Base-by-base conservation (phyloP, 2,888 invertebrate genomes). In the Calameuta idolon region DNA sequence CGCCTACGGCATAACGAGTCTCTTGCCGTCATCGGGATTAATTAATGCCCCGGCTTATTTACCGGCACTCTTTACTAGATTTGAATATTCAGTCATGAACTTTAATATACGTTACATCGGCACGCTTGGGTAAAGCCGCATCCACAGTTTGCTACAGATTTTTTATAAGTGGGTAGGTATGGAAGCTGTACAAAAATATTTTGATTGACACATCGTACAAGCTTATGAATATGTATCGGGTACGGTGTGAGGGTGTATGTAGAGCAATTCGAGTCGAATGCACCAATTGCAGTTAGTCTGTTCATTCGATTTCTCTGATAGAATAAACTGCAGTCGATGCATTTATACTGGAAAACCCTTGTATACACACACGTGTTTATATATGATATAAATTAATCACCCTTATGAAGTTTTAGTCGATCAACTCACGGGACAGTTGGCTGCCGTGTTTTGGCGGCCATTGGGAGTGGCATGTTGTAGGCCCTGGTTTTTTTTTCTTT, bases 351-450 rank as follows among this genome's bases (percentile, higher is more conserved):
- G 9, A 23, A 55, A 23, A 9, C 2, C 23, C 9, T 23, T 5
- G 15, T 5, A 5, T 15, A 37, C 0, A 4, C 1, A 1, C 15
- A 2, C 2, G 15, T 2, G 15, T 2, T 23, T 40, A 1, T 23
- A 15, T 23, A 23, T 5, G 15, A 23, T 71, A 80, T 80, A 85
- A 82, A 85, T 84, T 83, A 83, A 86, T 85, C 83, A 83, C 81
- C 83, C 80, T 82, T 82, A 81, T 80, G 81, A 82, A 85, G 82
- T 83, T 82, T 81, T 81, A 82, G 80, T 68, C 78, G 79, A 79
- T 81, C 82, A 76, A 78, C 79, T 79, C 71, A 76, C 77, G 73
- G 76, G 55, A 40, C 75, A 78, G 76, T 78, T 76, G 75, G 71
- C 23, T 23, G 55, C 55, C 55, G 55, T 55, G 55, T 55, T 55